Evolutionary conservation across 2,888 invertebrate species (phyloP).

Genomic region (Hypselothyrea guttata): DNA sequence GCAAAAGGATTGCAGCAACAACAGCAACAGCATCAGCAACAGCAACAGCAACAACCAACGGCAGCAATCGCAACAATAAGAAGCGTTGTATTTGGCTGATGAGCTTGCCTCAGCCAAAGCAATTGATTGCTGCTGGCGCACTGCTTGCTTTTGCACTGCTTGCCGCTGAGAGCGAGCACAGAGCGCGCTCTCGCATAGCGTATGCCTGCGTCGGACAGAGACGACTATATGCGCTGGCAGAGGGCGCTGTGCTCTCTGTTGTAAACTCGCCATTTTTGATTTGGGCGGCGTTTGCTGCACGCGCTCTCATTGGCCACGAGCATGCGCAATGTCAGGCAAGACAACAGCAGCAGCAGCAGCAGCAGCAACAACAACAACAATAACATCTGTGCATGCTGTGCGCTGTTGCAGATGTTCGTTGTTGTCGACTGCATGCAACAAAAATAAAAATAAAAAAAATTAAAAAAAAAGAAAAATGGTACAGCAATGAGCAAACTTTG

Average conservation of each 20-base stretch:
- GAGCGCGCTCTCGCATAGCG: conserved; percentile 3
- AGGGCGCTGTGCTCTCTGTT: conserved; percentile 51
- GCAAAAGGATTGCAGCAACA: conserved; percentile 62
- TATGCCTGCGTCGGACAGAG: conserved; percentile 28
- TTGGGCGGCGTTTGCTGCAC: conserved; percentile 77
- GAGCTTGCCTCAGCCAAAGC: conserved; percentile 27
- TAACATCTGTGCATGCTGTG: conserved; percentile 24
- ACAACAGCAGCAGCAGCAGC: not conserved
- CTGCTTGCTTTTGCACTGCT: conserved; percentile 39
- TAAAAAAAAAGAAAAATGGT: conserved; percentile 57
- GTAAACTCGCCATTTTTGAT: conserved; percentile 81
- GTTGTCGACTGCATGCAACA: conserved; percentile 64
- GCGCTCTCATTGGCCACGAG: conserved; percentile 77
- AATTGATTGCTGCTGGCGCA: conserved; percentile 19
- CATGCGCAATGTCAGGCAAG: conserved; percentile 68
- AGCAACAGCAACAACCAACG: conserved; percentile 9
- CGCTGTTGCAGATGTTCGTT: conserved; percentile 66
- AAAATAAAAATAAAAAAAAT: conserved; percentile 18
- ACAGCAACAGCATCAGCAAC: conserved; percentile 16
- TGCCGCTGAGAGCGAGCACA: not conserved
- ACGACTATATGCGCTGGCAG: conserved; percentile 16
- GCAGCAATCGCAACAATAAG: conserved; percentile 4
- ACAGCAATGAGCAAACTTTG: conserved; percentile 63
- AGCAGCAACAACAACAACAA: not conserved
- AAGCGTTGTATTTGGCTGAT: conserved; percentile 36